Evolutionary conservation across 2,797 vertebrate species (phyloP), one percentile per base, ranked within the genome.

Genomic region (Poeciliopsis gracilis): DNA sequence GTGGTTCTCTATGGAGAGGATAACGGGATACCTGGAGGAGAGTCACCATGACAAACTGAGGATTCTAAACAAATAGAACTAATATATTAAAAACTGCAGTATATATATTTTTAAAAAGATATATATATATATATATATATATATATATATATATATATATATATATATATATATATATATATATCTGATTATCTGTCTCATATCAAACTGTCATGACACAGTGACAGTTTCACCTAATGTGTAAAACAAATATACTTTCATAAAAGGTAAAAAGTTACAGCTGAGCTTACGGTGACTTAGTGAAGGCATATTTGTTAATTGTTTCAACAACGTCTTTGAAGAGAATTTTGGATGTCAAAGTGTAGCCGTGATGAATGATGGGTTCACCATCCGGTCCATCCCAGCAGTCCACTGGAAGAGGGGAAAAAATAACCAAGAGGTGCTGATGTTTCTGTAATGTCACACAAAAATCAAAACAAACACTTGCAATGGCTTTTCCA

Each of bases 1-100:
- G 90, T 98, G 97, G 90, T 98, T 97, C 90, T 98, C 97, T 6
- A 98, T 97, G 86, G 97, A 98, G 78, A 98, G 93, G 90, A 98
- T 97, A 86, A 98, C 94, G 13, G 97, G 97, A 77, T 96, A 98
- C 94, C 97, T 98, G 89, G 10, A 1, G 74, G 4, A 36, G 72
- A 45, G 4, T 47, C 25, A 72, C 11, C 30, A 23, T 10, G 51
- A 63, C 1, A 2, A 9, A 78, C n/a, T 53, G 20, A 76, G 59
- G n/a, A 23, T 33, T 33, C 30, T 2, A 33, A 33, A 33, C 30
- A 33, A 33, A 33, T 33, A 33, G 30, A 33, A 33, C 30, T 33
- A 33, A 33, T 33, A 33, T 33, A 33, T 33, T 33, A n/a, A n/a
- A n/a, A n/a, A n/a, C n/a, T n/a, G n/a, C n/a, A n/a, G n/a, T n/a